Conservation (phyloP, 2,888 invertebrate species). For the Octonoba sinensis region DNA sequence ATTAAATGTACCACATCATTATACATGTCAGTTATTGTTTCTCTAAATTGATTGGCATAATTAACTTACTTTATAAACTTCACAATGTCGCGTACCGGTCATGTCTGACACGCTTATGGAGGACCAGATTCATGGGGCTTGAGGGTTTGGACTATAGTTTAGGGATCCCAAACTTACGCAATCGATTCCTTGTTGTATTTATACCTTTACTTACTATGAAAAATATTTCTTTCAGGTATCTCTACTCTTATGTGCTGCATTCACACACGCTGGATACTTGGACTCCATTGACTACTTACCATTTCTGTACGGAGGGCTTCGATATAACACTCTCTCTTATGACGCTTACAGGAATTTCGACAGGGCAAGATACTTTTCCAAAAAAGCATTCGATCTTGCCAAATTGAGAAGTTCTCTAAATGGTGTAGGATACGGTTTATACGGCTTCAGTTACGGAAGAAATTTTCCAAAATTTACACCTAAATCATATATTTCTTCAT, state of each 20-base stretch:
- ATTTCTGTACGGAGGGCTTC: conserved; percentile 11
- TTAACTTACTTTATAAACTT: no score
- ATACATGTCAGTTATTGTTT: no score
- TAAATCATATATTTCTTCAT: conserved; percentile 1
- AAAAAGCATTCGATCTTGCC: conserved; percentile 20
- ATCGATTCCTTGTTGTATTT: no score
- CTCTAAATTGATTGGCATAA: no score
- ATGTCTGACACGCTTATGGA: no score
- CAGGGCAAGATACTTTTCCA: conserved; percentile 23
- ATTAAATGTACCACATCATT: no score
- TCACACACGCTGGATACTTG: conserved; percentile 4
- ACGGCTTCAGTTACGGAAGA: conserved; percentile 35
- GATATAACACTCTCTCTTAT: conserved; percentile 13
- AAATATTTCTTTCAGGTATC: conserved; percentile 27
- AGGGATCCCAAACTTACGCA: no score
- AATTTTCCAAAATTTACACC: background rate
- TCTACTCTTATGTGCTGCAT: conserved; percentile 1
- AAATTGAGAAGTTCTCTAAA: conserved; percentile 18
- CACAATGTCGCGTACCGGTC: no score
- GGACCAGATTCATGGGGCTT: no score
- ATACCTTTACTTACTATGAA: no score
- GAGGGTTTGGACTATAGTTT: no score
- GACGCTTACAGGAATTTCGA: conserved; percentile 14
- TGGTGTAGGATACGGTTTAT: conserved; percentile 38
- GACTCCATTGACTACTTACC: background rate